These are phyloP conservation scores for Clarias macrocephalus DNA, from an alignment of 2,113 vertebrate genomes.

Conservation along the genomic window DNA sequence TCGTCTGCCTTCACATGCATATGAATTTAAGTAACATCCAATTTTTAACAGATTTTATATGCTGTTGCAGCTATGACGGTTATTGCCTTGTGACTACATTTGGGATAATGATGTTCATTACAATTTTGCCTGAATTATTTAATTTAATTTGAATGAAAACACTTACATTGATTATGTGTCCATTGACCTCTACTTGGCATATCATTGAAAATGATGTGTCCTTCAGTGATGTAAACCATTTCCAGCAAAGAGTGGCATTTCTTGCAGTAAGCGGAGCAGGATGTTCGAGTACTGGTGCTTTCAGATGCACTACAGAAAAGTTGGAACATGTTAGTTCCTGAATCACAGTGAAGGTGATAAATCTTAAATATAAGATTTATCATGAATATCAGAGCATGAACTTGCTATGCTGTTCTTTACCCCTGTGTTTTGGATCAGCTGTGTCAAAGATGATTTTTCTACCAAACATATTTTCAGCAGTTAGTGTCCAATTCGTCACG, in stretches of 20 bases:
- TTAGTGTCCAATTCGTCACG: constrained; percentile 62
- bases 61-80: no score
- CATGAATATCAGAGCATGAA: neutral
- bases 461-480: constrained; percentile 48
- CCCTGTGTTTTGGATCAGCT: constrained; percentile 34
- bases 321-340: neutral
- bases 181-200: constrained; percentile 56
- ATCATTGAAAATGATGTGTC: constrained; percentile 49
- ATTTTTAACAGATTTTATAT: no score
- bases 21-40: no score
- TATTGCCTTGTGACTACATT: neutral
- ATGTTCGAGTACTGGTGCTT: constrained; percentile 12
- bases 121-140: neutral
- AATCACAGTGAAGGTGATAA: neutral
- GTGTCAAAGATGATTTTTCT: constrained; percentile 30
- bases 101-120: neutral
- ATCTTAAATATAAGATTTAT: neutral
- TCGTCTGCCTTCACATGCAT: no score
- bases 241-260: constrained; percentile 59
- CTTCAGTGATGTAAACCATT: constrained; percentile 10
- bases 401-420: constrained; percentile 11
- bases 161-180: constrained; percentile 18
- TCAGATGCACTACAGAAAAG: constrained; percentile 61
- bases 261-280: constrained; percentile 36
- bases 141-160: neutral